A percentile compares a stretch with the other conserved stretches of the same genome.
Conservation (phyloP, 2,888 invertebrate species). For the Plebejus anna region DNA sequence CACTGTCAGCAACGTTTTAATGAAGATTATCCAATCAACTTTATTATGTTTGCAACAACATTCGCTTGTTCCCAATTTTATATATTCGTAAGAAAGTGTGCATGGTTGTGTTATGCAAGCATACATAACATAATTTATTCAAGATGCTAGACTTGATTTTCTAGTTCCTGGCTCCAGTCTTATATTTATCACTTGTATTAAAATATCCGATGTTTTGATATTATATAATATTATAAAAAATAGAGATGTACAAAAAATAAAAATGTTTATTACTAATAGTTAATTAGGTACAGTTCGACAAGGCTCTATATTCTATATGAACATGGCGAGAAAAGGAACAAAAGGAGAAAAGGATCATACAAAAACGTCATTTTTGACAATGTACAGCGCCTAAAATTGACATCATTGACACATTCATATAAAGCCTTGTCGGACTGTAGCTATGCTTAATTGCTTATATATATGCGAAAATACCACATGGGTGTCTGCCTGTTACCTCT, state of each 20-base stretch:
- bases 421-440: too few species aligned
- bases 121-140: constrained; percentile 17
- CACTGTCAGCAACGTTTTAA: background rate
- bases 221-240: too few species aligned
- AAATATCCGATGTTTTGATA: background rate
- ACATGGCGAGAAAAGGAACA: too few species aligned
- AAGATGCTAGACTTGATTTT: constrained; percentile 3
- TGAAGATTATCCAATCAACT: background rate
- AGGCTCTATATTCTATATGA: too few species aligned
- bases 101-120: background rate
- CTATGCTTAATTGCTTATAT: too few species aligned
- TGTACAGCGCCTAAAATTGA: too few species aligned
- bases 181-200: background rate
- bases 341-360: too few species aligned
- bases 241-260: background rate
- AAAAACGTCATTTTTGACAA: too few species aligned
- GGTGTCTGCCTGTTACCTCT: too few species aligned
- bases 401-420: too few species aligned
- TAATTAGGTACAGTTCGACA: too few species aligned
- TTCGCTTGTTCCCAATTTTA: background rate
- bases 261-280: background rate
- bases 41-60: background rate
- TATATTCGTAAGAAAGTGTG: constrained; percentile 8
- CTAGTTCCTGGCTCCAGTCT: background rate
- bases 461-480: too few species aligned